Conservation (phyloP, 2,113 vertebrate genomes). For the Gallinago paraguaiae region DNA sequence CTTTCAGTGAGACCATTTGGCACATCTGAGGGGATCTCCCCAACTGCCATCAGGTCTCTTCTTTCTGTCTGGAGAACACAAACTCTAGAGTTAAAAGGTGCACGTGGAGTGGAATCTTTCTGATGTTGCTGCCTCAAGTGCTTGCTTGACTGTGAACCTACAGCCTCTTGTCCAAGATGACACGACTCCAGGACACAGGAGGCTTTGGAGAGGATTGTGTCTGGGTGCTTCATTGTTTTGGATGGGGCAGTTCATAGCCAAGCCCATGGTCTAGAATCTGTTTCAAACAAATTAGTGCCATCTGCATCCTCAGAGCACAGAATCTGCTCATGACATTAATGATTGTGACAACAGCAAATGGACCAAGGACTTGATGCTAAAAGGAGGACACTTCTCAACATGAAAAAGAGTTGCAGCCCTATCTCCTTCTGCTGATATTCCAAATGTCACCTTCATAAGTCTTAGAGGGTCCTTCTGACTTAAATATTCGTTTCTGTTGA, state of each 20-base stretch:
- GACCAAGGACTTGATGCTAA: background rate
- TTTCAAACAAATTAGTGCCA: background rate
- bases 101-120: background rate
- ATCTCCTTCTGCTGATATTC: background rate
- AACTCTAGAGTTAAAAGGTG: background rate
- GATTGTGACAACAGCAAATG: constrained; percentile 34
- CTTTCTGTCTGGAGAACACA: background rate
- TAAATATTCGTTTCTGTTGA: constrained; percentile 21
- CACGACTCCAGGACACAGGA: background rate
- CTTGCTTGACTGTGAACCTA: background rate
- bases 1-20: background rate
- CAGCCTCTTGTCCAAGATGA: background rate
- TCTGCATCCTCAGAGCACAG: background rate
- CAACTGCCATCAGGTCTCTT: background rate
- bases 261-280: background rate
- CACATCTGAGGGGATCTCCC: background rate
- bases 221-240: background rate
- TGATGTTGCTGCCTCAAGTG: background rate
- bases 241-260: background rate
- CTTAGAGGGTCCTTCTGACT: background rate
- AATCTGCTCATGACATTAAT: constrained; percentile 1
- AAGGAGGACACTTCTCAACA: constrained; percentile 8
- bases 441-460: constrained; percentile 22
- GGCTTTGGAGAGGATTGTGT: background rate
- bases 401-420: background rate